Evolutionary conservation across 2,797 vertebrate genomes (phyloP).

Genomic region (Cirrhinus mrigala): DNA sequence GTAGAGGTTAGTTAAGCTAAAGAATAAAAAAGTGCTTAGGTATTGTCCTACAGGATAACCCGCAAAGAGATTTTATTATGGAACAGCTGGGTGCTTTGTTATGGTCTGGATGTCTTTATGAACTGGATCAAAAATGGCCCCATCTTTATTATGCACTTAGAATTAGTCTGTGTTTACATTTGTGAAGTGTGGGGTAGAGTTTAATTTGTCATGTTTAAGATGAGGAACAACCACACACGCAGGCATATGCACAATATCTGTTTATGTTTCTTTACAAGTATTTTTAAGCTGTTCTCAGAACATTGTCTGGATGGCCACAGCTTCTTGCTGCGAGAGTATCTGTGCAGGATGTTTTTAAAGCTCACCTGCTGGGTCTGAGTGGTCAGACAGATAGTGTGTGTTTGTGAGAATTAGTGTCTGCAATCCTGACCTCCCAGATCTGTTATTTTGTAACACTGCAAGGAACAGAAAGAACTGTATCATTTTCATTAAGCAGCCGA

Average conservation of each 20-base stretch:
- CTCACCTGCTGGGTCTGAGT: slow-evolving; percentile 43
- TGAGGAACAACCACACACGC: slow-evolving; percentile 50
- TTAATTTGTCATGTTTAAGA: slow-evolving; percentile 37
- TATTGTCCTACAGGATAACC: slow-evolving; percentile 27
- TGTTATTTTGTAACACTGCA: not conserved
- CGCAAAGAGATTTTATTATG: not conserved
- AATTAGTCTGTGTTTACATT: slow-evolving; percentile 50
- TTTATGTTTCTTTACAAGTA: not conserved
- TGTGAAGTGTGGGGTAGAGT: not conserved
- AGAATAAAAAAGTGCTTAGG: slow-evolving; percentile 32
- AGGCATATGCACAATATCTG: not conserved
- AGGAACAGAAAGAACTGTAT: not conserved
- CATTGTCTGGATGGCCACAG: not conserved
- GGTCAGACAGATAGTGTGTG: slow-evolving; percentile 29
- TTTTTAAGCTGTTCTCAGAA: not conserved
- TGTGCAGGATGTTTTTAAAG: slow-evolving; percentile 48
- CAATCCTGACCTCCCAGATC: not conserved
- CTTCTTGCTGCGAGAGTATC: slow-evolving; percentile 28
- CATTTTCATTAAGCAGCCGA: not conserved
- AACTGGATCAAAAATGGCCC: slow-evolving; percentile 6
- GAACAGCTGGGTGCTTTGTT: not conserved
- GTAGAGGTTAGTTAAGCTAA: slow-evolving; percentile 25
- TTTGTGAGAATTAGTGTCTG: slow-evolving; percentile 5
- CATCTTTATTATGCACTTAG: slow-evolving; percentile 40
- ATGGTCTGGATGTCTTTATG: slow-evolving; percentile 28